These are phyloP conservation scores for Ernsta delagoae DNA, from an alignment of 2,888 invertebrate genomes.

Conservation along the genomic window DNA sequence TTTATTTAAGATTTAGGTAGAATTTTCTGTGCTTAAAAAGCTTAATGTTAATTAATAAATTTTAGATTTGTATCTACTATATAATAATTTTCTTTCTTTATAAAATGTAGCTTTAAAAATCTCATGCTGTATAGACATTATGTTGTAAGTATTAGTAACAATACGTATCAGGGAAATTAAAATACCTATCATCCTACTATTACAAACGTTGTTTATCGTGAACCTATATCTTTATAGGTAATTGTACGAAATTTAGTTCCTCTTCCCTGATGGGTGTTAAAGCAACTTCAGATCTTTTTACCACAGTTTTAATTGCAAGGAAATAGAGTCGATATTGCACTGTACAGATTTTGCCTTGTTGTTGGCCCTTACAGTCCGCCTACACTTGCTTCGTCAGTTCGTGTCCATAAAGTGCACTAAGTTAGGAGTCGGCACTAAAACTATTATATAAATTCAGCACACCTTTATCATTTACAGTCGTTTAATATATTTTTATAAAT, in stretches of 20 bases:
- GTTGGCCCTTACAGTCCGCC: constrained; percentile 44
- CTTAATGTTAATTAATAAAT: no score
- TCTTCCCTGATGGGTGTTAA: constrained; percentile 8
- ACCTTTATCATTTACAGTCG: neutral
- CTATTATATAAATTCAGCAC: neutral
- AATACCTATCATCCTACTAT: neutral
- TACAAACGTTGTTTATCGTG: neutral
- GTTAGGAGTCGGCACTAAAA: constrained; percentile 16
- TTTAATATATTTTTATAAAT: no score
- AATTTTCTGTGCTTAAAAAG: neutral
- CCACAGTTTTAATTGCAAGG: constrained; percentile 4
- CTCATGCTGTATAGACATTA: no score
- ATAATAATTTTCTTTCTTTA: no score
- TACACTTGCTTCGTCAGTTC: constrained; percentile 48
- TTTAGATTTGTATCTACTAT: no score
- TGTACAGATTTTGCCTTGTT: constrained; percentile 8
- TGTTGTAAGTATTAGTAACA: no score
- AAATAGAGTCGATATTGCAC: constrained; percentile 7
- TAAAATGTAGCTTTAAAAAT: no score
- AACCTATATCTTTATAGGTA: constrained; percentile 11
- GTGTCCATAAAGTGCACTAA: constrained; percentile 46
- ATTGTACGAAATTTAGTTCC: constrained; percentile 23
- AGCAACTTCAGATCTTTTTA: neutral
- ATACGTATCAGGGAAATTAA: neutral
- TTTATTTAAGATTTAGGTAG: neutral